Evolutionary conservation across 2,888 invertebrate species (phyloP).

Genomic region (Omphaloscelis lunosa): DNA sequence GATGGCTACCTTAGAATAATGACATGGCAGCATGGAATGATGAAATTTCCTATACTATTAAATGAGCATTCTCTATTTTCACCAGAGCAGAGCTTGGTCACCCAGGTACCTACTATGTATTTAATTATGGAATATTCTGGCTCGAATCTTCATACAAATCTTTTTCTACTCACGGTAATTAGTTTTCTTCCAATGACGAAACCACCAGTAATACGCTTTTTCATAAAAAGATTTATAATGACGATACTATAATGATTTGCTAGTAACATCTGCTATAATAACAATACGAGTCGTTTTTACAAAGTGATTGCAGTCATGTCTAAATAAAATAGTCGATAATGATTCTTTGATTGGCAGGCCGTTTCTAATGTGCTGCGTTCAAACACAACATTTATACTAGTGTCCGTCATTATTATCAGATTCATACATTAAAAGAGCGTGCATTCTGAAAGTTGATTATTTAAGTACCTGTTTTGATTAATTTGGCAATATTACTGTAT

Average conservation of each 20-base stretch:
- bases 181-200: background rate
- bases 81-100: too few species aligned
- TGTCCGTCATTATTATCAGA: background rate
- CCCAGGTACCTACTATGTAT: too few species aligned
- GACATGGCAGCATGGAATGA: too few species aligned
- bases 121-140: background rate
- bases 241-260: constrained; percentile 4
- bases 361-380: constrained; percentile 29
- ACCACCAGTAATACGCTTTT: background rate
- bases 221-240: constrained; percentile 21
- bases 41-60: too few species aligned
- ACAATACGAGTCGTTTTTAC: constrained; percentile 9
- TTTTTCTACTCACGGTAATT: background rate
- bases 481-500: too few species aligned
- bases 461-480: too few species aligned
- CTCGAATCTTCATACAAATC: background rate
- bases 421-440: too few species aligned
- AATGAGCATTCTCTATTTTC: too few species aligned
- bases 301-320: constrained; percentile 49
- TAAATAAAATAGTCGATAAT: constrained; percentile 42
- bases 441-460: too few species aligned
- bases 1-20: too few species aligned
- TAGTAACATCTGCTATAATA: constrained; percentile 8
- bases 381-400: background rate
- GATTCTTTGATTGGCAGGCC: constrained; percentile 32